A percentile compares a stretch with the other conserved stretches of the same genome.
Evolutionary conservation across 2,888 invertebrate genomes (phyloP).

Genomic region (Caenorhabditis macrosperma): DNA sequence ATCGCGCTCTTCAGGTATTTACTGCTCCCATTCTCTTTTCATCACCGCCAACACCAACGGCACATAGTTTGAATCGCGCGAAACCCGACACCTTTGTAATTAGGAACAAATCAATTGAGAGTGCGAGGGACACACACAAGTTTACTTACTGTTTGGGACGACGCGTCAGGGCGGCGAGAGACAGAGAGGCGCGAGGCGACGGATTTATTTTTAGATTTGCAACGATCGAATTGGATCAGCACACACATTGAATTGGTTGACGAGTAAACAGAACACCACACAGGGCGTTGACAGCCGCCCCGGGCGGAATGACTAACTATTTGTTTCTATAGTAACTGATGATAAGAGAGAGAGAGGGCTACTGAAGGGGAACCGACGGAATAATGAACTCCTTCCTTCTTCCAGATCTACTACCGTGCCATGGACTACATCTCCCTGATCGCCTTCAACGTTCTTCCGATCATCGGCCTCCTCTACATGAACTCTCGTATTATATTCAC

Average conservation of each 20-base stretch:
- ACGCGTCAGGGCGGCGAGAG: background rate
- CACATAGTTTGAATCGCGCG: constrained; percentile 25
- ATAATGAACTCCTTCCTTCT: no score
- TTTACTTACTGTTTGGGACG: constrained; percentile 42
- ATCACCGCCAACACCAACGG: background rate
- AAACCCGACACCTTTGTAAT: constrained; percentile 50
- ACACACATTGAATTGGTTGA: constrained; percentile 30
- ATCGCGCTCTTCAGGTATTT: constrained; percentile 56
- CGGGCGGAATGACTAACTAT: constrained; percentile 33
- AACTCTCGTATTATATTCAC: constrained; percentile 77
- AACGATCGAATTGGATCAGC: constrained; percentile 44
- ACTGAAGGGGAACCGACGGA: no score
- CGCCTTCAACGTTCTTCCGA: constrained; percentile 78
- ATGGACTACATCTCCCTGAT: constrained; percentile 77
- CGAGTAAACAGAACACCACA: constrained; percentile 48
- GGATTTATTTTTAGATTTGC: constrained; percentile 41
- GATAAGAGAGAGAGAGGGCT: background rate
- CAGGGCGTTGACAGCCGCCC: constrained; percentile 24
- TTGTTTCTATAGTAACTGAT: constrained; percentile 28
- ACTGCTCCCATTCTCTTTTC: constrained; percentile 3
- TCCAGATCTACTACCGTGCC: constrained; percentile 76
- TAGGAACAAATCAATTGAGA: constrained; percentile 24
- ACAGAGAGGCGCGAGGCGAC: background rate
- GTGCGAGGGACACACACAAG: constrained; percentile 1
- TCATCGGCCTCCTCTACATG: constrained; percentile 72